A percentile compares a stretch with the other conserved stretches of the same genome.
Conservation (phyloP, 2,113 vertebrate genomes). For the Synchiropus splendidus region DNA sequence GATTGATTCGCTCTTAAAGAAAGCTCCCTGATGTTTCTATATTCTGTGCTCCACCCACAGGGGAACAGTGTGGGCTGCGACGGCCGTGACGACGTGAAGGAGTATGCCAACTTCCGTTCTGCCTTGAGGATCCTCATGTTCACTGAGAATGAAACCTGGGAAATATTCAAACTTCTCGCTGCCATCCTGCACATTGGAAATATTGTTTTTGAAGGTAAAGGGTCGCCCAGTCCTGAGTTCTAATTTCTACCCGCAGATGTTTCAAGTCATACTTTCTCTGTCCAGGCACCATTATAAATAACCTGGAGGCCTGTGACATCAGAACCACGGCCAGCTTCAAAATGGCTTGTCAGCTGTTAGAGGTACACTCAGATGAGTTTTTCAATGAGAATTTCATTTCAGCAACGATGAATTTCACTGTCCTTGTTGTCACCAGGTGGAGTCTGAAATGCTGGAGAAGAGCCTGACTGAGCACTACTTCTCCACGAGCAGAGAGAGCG, state of each 20-base stretch:
- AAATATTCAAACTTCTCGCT: constrained; percentile 84
- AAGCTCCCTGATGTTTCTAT: too few species aligned
- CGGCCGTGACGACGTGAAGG: constrained; percentile 72
- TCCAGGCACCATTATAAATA: constrained; percentile 73
- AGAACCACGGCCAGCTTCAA: constrained; percentile 68
- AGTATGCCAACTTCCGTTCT: constrained; percentile 82
- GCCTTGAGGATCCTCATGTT: constrained; percentile 95
- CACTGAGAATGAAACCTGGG: constrained; percentile 82
- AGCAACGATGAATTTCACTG: background rate
- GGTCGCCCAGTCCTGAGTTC: too few species aligned
- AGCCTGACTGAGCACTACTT: constrained; percentile 80
- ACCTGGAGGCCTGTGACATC: constrained; percentile 81
- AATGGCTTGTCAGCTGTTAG: constrained; percentile 71
- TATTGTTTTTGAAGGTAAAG: constrained; percentile 74
- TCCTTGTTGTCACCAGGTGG: constrained; percentile 64
- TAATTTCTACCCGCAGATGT: too few species aligned
- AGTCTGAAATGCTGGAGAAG: constrained; percentile 64
- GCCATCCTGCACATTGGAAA: constrained; percentile 90
- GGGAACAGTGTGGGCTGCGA: constrained; percentile 83
- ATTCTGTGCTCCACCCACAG: constrained; percentile 46
- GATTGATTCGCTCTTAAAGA: too few species aligned
- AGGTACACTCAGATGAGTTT: constrained; percentile 58
- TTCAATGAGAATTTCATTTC: too few species aligned
- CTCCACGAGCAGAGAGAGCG: constrained; percentile 76
- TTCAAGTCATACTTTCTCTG: background rate